These are phyloP conservation scores for Scarus forsteni DNA, from an alignment of 2,797 vertebrate genomes.

Conservation along the genomic window DNA sequence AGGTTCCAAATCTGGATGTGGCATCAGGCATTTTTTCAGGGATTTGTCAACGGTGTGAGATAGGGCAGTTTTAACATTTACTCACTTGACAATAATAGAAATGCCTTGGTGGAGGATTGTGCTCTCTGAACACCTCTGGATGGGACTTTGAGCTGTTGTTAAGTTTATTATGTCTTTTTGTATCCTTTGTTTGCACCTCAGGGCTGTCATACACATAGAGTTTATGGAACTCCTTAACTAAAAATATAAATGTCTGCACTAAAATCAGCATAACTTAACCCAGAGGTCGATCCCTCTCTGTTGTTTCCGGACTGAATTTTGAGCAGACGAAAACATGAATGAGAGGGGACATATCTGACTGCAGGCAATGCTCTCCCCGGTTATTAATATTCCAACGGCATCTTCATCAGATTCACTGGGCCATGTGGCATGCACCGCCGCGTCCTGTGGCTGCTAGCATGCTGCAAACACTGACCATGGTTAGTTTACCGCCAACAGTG, in stretches of 20 bases:
- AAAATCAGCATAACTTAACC: constrained; percentile 37
- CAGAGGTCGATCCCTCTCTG: constrained; percentile 25
- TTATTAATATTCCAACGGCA: constrained; percentile 77
- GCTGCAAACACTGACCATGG: constrained; percentile 57
- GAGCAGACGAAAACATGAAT: constrained; percentile 35
- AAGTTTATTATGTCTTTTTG: too few species aligned
- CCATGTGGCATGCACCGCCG: constrained; percentile 52
- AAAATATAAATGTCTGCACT: background rate
- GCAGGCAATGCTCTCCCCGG: constrained; percentile 33
- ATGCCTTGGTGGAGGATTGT: too few species aligned
- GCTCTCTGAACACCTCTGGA: too few species aligned
- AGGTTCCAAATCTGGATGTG: too few species aligned
- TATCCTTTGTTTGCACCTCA: too few species aligned
- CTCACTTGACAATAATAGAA: too few species aligned
- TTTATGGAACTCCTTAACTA: too few species aligned
- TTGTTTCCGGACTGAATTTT: constrained; percentile 30
- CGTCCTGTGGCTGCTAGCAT: constrained; percentile 45
- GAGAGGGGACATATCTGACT: constrained; percentile 48
- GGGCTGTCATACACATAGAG: too few species aligned
- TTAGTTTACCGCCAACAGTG: constrained; percentile 68
- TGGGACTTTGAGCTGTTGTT: too few species aligned
- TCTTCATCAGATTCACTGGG: constrained; percentile 58
- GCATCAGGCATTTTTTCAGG: too few species aligned
- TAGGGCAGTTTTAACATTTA: too few species aligned
- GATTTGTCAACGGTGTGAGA: too few species aligned